Evolutionary conservation across 2,888 invertebrate species (phyloP).

Genomic region (Mimachlamys varia): DNA sequence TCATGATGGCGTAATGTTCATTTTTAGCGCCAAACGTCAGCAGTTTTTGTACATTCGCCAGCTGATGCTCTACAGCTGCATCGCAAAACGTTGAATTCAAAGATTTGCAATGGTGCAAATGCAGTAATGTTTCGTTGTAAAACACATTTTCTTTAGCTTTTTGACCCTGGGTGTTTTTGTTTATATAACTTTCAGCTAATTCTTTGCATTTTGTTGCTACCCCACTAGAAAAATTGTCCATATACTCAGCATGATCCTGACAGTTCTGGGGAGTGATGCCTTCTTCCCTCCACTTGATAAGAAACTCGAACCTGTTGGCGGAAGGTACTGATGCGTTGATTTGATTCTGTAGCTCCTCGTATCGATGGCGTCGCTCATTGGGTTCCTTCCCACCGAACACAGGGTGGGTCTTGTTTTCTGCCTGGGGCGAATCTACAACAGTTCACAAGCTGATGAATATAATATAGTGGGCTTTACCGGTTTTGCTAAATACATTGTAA

Average conservation of each 20-base stretch:
- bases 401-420: neutral
- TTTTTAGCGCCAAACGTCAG: constrained; percentile 56
- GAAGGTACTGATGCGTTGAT: constrained; percentile 25
- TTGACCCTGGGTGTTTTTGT: constrained; percentile 35
- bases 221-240: constrained; percentile 57
- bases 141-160: constrained; percentile 36
- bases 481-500: too few relatives aligned
- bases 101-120: constrained; percentile 57
- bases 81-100: constrained; percentile 43
- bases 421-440: neutral
- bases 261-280: constrained; percentile 28
- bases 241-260: constrained; percentile 53
- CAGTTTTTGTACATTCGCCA: constrained; percentile 57
- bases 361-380: constrained; percentile 33
- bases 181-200: constrained; percentile 41
- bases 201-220: constrained; percentile 51
- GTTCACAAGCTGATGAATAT: neutral
- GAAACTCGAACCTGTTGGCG: constrained; percentile 43
- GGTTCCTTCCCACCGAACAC: constrained; percentile 9
- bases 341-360: constrained; percentile 39
- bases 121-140: constrained; percentile 54
- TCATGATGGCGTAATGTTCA: constrained; percentile 59
- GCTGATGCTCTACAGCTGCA: constrained; percentile 49
- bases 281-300: constrained; percentile 37
- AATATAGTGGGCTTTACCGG: too few relatives aligned